Base-by-base conservation (phyloP, 64 coral and sea anemone species). In the Montipora efflorescens region DNA sequence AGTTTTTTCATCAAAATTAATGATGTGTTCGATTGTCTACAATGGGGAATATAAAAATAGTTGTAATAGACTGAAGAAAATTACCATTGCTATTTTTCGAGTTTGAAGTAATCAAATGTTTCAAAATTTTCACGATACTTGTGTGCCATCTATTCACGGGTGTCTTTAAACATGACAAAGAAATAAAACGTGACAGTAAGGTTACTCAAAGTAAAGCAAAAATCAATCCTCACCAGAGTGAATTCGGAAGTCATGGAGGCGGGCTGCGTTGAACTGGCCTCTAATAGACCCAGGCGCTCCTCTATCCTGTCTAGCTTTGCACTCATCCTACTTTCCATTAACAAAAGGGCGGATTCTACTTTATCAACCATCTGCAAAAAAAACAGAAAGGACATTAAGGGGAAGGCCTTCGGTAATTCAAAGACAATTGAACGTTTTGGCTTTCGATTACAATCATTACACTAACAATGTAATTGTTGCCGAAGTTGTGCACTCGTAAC, bases 401-500 rank as follows among this genome's bases (percentile, higher is more conserved):
- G 59, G 59, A 64, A 64, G 5, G 59, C 59, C 59, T 19, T 64
- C 59, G 10, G 8, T 64, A 15, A 64, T 64, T 64, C 59, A 15
- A 64, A 64, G 59, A 64, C 12, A 64, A 64, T 64, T 64, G 59
- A 64, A 64, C 23, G 2, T 47, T 28, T 76, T 10, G 44, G 7
- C 44, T 76, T 45, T 76, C 74, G 44, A 44, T 76, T 44, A 76
- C 74, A 64, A 64, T 64, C 59, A 64, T 64, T 64, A 16, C 59
- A 64, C 59, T 64, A 64, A 64, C 59, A 64, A 64, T 64, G 59
- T 64, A 64, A 64, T 64, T 19, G 59, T 64, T 64, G 25, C 21
- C 25, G 44, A 43, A 43, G 74, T 76, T 76, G 59, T 76, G 74
- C 74, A 76, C 74, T 76, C 74, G 4, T 64, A 64, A 64, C 59